Evolutionary conservation across 23 tunicate genomes (phyloP), one percentile per base, ranked within the genome.

Genomic region (Diplosoma virens): DNA sequence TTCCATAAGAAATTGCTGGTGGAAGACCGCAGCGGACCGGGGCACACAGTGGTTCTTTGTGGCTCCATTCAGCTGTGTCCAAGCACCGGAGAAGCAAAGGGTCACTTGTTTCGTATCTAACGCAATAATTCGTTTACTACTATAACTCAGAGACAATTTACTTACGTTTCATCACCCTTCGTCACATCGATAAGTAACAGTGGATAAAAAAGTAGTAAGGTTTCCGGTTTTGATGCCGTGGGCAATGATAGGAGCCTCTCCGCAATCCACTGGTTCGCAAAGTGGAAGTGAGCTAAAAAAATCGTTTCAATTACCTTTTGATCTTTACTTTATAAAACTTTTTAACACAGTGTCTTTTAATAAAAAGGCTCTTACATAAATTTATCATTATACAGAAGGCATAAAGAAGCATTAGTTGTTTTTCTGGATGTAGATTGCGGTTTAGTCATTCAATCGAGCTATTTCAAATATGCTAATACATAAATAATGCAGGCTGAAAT

Each of bases 211-310:
- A 4, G 79, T 59, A 16, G 86, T 85, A 0, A 21, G 28, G 48
- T 58, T 52, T 24, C 81, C 79, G 30, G 11, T 32, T 36, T 59
- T 81, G 4, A n/a, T 41, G 7, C 83, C 82, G 37, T 84, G 66
- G 17, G 45, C 2, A 25, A 92, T 74, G 35, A 68, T 56, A 11
- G 97, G 92, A 11, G 76, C 71, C 29, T 61, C 9, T 48, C 97
- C 97, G 65, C 97, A 92, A 61, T 92, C 92, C n/a, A 80, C 71
- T 20, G 81, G 82, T 32, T 63, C 29, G 71, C 97, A 92, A 25
- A 35, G 25, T 0, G 97, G 92, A 22, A 84, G 71, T 1, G 66
- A 27, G 23, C 96, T 89, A 75, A 3, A 14, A 81, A 37, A 50
- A 16, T 32, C n/a, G n/a, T n/a, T n/a, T n/a, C n/a, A n/a, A n/a